These are phyloP conservation scores for Eustalomyia histrio DNA, from an alignment of 2,888 invertebrate genomes.

Conservation along the genomic window DNA sequence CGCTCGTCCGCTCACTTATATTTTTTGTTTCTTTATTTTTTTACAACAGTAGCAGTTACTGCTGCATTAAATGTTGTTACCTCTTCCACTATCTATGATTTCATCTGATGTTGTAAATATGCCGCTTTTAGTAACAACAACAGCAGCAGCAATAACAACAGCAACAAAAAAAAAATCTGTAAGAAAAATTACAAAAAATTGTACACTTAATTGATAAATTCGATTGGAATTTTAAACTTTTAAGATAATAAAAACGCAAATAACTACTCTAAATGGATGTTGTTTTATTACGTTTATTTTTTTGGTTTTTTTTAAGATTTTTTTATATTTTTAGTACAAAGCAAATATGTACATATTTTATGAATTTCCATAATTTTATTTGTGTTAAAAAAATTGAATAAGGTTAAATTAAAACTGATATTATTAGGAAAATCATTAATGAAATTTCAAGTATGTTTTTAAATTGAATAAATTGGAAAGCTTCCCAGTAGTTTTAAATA, in stretches of 20 bases:
- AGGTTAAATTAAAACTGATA: background rate
- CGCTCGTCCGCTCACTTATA: background rate
- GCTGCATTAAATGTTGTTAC: slow-evolving; percentile 62
- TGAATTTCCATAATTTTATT: background rate
- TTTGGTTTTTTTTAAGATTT: slow-evolving; percentile 3
- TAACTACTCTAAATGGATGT: slow-evolving; percentile 59
- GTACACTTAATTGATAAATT: slow-evolving; percentile 67
- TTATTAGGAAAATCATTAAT: background rate
- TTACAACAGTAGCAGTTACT: slow-evolving; percentile 53
- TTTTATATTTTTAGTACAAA: background rate
- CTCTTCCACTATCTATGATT: slow-evolving; percentile 62
- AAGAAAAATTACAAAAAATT: slow-evolving; percentile 63
- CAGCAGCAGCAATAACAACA: slow-evolving; percentile 33
- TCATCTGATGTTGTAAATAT: slow-evolving; percentile 66
- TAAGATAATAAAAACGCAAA: slow-evolving; percentile 67
- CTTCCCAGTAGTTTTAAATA: too few relatives aligned
- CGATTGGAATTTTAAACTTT: slow-evolving; percentile 67
- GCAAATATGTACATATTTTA: background rate
- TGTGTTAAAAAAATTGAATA: background rate
- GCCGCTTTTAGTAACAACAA: slow-evolving; percentile 58
- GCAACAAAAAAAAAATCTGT: slow-evolving; percentile 19
- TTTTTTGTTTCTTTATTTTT: too few relatives aligned
- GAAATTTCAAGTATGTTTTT: background rate
- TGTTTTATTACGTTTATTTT: slow-evolving; percentile 10
- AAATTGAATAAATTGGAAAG: too few relatives aligned